These are phyloP conservation scores for Hydropotes inermis DNA, from an alignment of 2,113 vertebrate species.

Conservation along the genomic window DNA sequence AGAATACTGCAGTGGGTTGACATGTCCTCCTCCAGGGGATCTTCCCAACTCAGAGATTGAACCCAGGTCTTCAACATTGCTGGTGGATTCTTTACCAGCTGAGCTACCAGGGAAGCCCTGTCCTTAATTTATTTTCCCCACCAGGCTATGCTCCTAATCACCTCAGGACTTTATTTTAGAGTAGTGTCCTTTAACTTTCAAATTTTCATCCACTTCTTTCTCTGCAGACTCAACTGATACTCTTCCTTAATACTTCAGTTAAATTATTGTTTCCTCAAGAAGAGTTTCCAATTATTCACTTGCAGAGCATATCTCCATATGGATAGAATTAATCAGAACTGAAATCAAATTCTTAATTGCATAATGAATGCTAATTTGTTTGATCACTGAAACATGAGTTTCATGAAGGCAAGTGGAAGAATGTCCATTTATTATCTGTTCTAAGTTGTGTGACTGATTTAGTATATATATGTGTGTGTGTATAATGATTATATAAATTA, in stretches of 20 bases:
- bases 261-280: neutral
- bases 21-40: neutral
- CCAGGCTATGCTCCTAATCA: neutral
- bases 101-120: neutral
- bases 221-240: neutral
- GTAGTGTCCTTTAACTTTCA: neutral
- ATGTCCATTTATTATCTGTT: neutral
- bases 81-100: neutral
- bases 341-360: neutral
- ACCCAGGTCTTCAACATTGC: neutral
- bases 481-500: neutral
- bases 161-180: neutral
- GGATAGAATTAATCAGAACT: neutral
- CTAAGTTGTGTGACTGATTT: neutral
- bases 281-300: neutral
- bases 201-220: neutral
- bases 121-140: neutral
- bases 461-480: neutral
- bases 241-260: neutral
- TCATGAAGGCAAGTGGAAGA: neutral
- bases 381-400: neutral
- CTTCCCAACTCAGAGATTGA: neutral
- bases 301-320: neutral
- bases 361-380: neutral
- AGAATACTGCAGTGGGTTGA: neutral